A percentile compares a stretch with the other conserved stretches of the same genome.
Conservation (phyloP, 2,888 invertebrate species). For the Sialis lutaria region DNA sequence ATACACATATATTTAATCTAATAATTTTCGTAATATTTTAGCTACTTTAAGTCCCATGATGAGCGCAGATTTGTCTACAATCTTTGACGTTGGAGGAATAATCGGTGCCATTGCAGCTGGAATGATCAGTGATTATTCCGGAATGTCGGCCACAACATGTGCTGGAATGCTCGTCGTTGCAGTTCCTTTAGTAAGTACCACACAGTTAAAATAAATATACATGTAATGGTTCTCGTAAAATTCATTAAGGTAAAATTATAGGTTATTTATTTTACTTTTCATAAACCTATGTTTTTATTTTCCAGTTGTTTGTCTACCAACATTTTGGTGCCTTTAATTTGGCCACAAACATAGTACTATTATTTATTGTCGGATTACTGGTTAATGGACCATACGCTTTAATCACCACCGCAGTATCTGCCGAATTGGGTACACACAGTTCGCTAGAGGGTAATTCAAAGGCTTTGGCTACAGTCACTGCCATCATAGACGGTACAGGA, state of each 20-base stretch:
- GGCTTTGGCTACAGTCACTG: conserved; percentile 92
- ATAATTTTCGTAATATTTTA: conserved; percentile 22
- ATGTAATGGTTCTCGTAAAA: not conserved
- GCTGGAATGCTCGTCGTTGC: conserved; percentile 60
- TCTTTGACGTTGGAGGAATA: conserved; percentile 85
- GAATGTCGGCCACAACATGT: conserved; percentile 80
- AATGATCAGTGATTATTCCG: conserved; percentile 61
- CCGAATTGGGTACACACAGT: conserved; percentile 81
- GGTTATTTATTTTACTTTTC: not conserved
- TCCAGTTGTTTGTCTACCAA: conserved; percentile 66
- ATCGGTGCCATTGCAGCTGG: conserved; percentile 80
- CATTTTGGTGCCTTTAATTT: conserved; percentile 45
- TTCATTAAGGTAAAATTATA: not conserved
- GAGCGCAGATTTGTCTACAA: conserved; percentile 61
- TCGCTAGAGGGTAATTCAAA: conserved; percentile 69
- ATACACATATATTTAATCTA: too few relatives aligned
- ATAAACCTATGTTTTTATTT: conserved; percentile 12
- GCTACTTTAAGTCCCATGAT: conserved; percentile 46
- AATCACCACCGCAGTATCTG: conserved; percentile 91
- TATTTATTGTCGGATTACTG: conserved; percentile 59
- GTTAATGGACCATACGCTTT: conserved; percentile 94
- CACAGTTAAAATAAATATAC: not conserved
- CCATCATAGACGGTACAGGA: conserved; percentile 94
- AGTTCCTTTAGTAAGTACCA: conserved; percentile 60
- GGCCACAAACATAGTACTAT: conserved; percentile 41